These are phyloP conservation scores for Coenobita brevimanus DNA, from an alignment of 1,140 invertebrate species.

Conservation along the genomic window DNA sequence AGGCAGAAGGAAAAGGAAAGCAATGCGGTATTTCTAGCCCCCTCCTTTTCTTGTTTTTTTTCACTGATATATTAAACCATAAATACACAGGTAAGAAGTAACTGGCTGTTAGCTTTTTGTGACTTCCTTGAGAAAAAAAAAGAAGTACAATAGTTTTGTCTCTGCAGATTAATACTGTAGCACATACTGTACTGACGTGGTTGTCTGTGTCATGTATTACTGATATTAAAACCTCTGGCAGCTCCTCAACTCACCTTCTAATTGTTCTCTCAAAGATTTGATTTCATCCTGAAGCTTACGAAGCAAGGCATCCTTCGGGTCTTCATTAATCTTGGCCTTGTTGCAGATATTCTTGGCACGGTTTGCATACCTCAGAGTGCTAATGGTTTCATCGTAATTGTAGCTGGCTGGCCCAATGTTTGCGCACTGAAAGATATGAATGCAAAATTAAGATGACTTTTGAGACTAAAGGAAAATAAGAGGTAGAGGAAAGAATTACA, in stretches of 20 bases:
- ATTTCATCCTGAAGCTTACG: conserved; percentile 98
- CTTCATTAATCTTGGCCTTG: conserved; percentile 96
- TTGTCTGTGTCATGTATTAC: no score
- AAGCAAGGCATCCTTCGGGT: conserved; percentile 97
- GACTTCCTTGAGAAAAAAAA: no score
- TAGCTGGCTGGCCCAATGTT: conserved; percentile 96
- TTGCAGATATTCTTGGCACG: conserved; percentile 98
- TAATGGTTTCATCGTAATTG: conserved; percentile 98
- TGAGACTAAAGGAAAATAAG: background rate
- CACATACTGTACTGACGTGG: no score
- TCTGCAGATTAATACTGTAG: no score
- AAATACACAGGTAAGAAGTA: no score
- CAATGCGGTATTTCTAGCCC: no score
- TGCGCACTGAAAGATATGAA: conserved; percentile 82
- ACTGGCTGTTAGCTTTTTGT: no score
- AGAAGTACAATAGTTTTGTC: no score
- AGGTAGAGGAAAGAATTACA: conserved; percentile 23
- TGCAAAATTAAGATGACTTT: conserved; percentile 54
- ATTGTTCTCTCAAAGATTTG: conserved; percentile 88
- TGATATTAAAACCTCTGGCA: background rate
- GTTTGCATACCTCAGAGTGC: conserved; percentile 96
- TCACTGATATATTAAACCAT: no score
- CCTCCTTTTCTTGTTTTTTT: no score
- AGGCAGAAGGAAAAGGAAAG: no score
- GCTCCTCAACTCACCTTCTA: conserved; percentile 74